Base-by-base conservation (phyloP, 2,888 invertebrate genomes). In the Agrochola macilenta region DNA sequence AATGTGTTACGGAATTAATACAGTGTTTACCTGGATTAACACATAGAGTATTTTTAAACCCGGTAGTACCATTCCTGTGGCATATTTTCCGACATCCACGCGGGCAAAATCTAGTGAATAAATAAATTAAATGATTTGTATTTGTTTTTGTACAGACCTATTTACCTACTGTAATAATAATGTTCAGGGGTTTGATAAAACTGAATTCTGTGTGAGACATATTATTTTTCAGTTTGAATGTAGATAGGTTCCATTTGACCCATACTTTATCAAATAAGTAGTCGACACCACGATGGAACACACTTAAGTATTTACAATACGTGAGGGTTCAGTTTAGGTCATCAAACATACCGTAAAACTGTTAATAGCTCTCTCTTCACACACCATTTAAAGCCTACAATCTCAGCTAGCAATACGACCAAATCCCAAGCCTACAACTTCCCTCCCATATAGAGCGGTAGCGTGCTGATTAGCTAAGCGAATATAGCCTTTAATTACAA, bases 401-500 rank as follows among this genome's bases (percentile, higher is more conserved):
- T 58, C 23, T 52, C 70, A 65, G 69, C 86, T 85, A 12, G 20
- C 78, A 83, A 57, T 78, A 58, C 1, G 64, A 85, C 88, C 75
- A 76, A 75, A 39, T 61, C 88, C 74, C 60, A 54, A 85, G 43
- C 74, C 60, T 92, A 85, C 90, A 90, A 89, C 90, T 90, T 91
- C 90, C 86, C 87, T 79, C 74, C 95, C 95, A 90, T 95, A 94
- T 94, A 91, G 74, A 94, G 94, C 90, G 84, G 87, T 86, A 85
- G 85, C 90, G 87, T 86, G 82, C 90, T 91, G 93, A 93, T 93
- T 92, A 91, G 91, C 88, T 82, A 87, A 82, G 89, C 90, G 90
- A 94, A 93, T 93, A 91, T 93, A 92, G 92, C 90, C 92, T 92
- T 92, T 94, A 94, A 95, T 94, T 93, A 93, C 92, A 91, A 91